These are phyloP conservation scores for Procambarus clarkii DNA, from an alignment of 1,140 invertebrate species.

Conservation along the genomic window DNA sequence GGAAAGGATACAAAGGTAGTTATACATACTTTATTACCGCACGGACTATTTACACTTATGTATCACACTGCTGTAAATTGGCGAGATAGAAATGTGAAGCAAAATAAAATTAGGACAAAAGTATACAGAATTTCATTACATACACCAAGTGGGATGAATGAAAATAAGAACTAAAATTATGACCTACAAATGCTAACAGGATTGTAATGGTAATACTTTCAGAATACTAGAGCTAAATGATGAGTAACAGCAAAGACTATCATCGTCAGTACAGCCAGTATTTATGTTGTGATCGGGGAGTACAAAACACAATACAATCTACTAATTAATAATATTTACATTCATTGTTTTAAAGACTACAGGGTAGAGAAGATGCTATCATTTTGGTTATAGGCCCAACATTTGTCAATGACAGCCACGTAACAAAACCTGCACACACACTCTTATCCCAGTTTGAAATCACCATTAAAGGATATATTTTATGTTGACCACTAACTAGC, in stretches of 20 bases:
- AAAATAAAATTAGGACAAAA: conserved; percentile 11
- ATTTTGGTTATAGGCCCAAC: conserved; percentile 26
- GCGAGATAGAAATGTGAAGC: conserved; percentile 2
- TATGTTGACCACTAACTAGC: not conserved
- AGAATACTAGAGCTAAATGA: conserved; percentile 1
- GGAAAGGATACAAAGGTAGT: not conserved
- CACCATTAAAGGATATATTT: not conserved
- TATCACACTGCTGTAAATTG: conserved; percentile 37
- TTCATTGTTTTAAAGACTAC: conserved; percentile 49
- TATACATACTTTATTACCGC: conserved; percentile 56
- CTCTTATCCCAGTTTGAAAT: not conserved
- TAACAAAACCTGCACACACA: not conserved
- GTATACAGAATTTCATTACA: not conserved
- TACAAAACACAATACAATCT: conserved; percentile 57
- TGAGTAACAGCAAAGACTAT: not conserved
- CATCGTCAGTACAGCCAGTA: conserved; percentile 29
- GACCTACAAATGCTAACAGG: conserved; percentile 14
- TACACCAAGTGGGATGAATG: conserved; percentile 43
- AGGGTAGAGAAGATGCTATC: conserved; percentile 14
- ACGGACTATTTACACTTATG: conserved; percentile 54
- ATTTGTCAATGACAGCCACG: not conserved
- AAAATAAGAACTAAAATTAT: conserved; percentile 36
- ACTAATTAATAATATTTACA: conserved; percentile 46
- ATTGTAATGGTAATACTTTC: not conserved
- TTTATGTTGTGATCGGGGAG: conserved; percentile 43